phyloP scores from a whole-genome alignment of 2,113 vertebrate genomes.

The Tautogolabrus adspersus region DNA sequence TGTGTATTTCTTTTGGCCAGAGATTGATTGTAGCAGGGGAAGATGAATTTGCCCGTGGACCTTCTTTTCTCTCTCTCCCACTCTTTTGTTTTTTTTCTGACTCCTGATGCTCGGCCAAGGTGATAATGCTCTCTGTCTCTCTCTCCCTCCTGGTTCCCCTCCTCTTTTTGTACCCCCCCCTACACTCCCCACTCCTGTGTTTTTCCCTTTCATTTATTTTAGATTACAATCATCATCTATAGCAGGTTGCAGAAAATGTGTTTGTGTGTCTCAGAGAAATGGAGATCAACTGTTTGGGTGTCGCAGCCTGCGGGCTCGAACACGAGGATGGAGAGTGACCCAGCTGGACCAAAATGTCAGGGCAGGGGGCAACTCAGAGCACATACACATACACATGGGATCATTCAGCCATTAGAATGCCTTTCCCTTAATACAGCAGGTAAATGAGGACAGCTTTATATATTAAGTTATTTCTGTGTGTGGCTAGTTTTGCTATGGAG shows the following conservation, averaged over 20 bases:
- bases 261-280: conserved; percentile 68
- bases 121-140: conserved; percentile 84
- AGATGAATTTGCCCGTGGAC: conserved; percentile 98
- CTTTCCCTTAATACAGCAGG: not conserved
- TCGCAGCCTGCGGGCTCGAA: conserved; percentile 50
- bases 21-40: conserved; percentile 99
- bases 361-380: conserved; percentile 17
- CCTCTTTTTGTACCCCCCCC: conserved; percentile 6
- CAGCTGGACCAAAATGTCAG: conserved; percentile 46
- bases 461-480: not conserved
- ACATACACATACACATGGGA: not conserved
- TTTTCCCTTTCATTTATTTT: conserved; percentile 91
- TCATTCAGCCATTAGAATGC: not conserved
- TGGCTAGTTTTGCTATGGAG: too few species aligned
- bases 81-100: conserved; percentile 75
- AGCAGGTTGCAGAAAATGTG: conserved; percentile 61
- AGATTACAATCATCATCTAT: conserved; percentile 92
- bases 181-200: conserved; percentile 36
- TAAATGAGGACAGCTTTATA: not conserved
- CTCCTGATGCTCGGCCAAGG: conserved; percentile 86
- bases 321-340: conserved; percentile 44
- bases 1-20: conserved; percentile 99
- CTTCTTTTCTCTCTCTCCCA: conserved; percentile 86
- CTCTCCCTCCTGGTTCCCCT: conserved; percentile 29
- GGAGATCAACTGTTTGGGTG: conserved; percentile 58